Conservation (phyloP, 1,140 invertebrate genomes). For the Bombus confusus region DNA sequence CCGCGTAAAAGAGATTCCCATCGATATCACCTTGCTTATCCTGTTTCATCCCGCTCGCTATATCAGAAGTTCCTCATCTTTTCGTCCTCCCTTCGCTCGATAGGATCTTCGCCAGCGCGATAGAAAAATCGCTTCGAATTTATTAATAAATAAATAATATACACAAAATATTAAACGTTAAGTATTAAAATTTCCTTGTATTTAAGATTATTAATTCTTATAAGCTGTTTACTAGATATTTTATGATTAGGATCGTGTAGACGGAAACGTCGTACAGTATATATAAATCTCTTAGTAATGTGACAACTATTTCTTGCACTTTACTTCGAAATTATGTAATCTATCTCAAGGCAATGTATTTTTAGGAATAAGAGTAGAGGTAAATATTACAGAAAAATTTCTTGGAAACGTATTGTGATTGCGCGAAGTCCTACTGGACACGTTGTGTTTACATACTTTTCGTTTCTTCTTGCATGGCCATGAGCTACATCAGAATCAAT, state of each 20-base stretch:
- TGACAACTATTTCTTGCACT: background rate
- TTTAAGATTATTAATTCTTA: background rate
- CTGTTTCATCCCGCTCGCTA: constrained; percentile 1
- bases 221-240: background rate
- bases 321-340: background rate
- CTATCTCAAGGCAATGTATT: background rate
- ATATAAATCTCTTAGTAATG: background rate
- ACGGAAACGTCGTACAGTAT: background rate
- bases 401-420: background rate
- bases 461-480: background rate
- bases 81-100: background rate
- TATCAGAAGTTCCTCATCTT: too few relatives aligned
- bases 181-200: too few relatives aligned
- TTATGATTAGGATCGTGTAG: background rate
- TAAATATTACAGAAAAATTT: background rate
- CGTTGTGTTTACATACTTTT: constrained; percentile 9
- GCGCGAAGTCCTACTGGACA: background rate
- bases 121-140: background rate
- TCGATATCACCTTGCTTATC: constrained; percentile 34
- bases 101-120: background rate
- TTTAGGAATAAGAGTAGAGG: background rate
- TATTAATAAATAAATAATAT: background rate
- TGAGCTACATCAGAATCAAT: background rate
- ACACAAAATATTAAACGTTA: background rate
- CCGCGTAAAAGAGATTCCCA: constrained; percentile 7